These are phyloP conservation scores for Megalurothrips usitatus DNA, from an alignment of 2,888 invertebrate species.

Conservation along the genomic window DNA sequence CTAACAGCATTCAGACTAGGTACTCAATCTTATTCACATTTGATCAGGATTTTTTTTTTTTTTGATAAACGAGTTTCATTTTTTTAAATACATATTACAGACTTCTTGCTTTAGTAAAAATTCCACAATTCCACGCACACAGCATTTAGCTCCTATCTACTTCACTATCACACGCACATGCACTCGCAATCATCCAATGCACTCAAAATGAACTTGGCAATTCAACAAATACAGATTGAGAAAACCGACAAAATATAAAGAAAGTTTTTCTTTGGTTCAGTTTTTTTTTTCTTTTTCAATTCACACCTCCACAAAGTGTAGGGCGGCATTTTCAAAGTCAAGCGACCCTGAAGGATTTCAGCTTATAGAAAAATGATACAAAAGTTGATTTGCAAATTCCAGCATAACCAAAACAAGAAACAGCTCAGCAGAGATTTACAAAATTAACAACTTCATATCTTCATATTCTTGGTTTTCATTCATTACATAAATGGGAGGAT, in stretches of 20 bases:
- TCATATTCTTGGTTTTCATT: background rate
- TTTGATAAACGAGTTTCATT: background rate
- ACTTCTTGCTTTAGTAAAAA: background rate
- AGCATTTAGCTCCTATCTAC: background rate
- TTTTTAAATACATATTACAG: conserved; percentile 4
- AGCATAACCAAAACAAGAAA: background rate
- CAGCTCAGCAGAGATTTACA: conserved; percentile 5
- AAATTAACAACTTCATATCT: background rate
- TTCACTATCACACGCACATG: background rate
- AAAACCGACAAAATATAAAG: conserved; percentile 9
- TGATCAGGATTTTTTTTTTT: conserved; percentile 13
- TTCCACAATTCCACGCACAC: background rate
- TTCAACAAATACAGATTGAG: background rate
- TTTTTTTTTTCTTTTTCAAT: background rate
- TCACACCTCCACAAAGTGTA: background rate
- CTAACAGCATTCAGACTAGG: conserved; percentile 23
- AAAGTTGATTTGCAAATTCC: conserved; percentile 2
- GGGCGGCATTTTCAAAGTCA: background rate
- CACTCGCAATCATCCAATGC: background rate
- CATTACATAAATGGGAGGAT: background rate
- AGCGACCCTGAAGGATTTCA: background rate
- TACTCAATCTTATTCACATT: conserved; percentile 23
- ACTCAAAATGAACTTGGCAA: background rate
- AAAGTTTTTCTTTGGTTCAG: conserved; percentile 21
- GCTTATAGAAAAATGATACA: background rate